Evolutionary conservation across 64 coral and sea anemone species (phyloP).

Genomic region (Dendronephthya gigantea): DNA sequence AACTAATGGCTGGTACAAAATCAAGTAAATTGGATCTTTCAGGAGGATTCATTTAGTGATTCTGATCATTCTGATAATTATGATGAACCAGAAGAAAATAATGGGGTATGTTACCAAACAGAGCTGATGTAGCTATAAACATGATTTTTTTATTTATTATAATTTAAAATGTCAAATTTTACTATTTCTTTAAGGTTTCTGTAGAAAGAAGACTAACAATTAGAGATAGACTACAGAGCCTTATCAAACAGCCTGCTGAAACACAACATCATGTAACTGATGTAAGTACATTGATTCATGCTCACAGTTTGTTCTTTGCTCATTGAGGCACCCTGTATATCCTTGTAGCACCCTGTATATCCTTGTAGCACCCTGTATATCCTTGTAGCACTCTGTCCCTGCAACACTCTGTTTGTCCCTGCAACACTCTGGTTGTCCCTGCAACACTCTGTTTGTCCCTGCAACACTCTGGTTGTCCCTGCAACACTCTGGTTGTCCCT

Average conservation of each 20-base stretch:
- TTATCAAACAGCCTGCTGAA: background rate
- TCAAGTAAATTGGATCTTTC: no score
- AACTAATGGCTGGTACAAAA: no score
- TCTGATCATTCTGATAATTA: background rate
- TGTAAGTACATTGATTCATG: background rate
- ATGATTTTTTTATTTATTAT: background rate
- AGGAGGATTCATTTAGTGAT: background rate
- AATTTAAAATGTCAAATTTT: background rate
- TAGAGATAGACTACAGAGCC: background rate
- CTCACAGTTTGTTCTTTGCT: background rate
- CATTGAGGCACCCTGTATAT: background rate
- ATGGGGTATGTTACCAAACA: background rate
- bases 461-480: no score
- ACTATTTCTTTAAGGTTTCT: background rate
- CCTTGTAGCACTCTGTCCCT: background rate
- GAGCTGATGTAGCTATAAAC: background rate
- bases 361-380: background rate
- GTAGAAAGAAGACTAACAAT: background rate
- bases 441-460: no score
- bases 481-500: no score
- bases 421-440: no score
- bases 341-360: background rate
- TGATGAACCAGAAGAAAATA: background rate
- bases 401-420: no score
- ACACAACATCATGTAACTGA: background rate